Conservation (phyloP, 1,140 invertebrate genomes). For the Pomacea maculata region DNA sequence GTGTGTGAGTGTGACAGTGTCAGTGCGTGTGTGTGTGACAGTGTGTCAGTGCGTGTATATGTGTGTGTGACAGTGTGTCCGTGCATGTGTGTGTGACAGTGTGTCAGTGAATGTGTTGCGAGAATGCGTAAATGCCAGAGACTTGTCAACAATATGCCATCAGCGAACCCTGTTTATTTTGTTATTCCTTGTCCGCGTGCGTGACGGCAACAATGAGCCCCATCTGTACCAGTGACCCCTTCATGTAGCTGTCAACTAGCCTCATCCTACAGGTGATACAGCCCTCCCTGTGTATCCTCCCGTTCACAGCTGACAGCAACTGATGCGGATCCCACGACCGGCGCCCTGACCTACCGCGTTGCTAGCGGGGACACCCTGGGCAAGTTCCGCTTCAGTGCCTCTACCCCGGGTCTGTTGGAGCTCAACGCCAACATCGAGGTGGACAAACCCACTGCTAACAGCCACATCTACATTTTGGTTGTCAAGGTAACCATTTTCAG, state of each 20-base stretch:
- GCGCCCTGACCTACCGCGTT: slow-evolving; percentile 28
- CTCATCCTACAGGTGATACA: too few species aligned
- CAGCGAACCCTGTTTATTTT: too few species aligned
- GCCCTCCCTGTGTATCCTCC: too few species aligned
- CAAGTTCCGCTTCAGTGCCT: slow-evolving; percentile 26
- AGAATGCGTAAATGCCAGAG: too few species aligned
- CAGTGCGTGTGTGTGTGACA: not conserved
- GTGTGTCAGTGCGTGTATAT: not conserved
- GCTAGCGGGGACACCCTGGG: slow-evolving; percentile 16
- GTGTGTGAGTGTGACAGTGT: not conserved
- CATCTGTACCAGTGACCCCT: too few species aligned
- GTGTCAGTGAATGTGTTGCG: too few species aligned
- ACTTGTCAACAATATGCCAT: too few species aligned
- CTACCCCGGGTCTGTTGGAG: slow-evolving; percentile 25
- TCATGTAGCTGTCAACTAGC: too few species aligned
- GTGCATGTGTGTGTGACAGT: not conserved
- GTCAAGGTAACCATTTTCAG: slow-evolving; percentile 77
- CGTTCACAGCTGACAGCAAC: slow-evolving; percentile 68
- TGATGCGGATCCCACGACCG: slow-evolving; percentile 83
- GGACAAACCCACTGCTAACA: slow-evolving; percentile 27
- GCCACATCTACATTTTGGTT: slow-evolving; percentile 78
- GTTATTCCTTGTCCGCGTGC: too few species aligned
- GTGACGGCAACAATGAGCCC: too few species aligned
- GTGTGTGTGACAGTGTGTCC: too few species aligned
- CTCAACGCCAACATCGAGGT: slow-evolving; percentile 27